Base-by-base conservation (phyloP, 2,113 vertebrate species). In the Perccottus glenii region DNA sequence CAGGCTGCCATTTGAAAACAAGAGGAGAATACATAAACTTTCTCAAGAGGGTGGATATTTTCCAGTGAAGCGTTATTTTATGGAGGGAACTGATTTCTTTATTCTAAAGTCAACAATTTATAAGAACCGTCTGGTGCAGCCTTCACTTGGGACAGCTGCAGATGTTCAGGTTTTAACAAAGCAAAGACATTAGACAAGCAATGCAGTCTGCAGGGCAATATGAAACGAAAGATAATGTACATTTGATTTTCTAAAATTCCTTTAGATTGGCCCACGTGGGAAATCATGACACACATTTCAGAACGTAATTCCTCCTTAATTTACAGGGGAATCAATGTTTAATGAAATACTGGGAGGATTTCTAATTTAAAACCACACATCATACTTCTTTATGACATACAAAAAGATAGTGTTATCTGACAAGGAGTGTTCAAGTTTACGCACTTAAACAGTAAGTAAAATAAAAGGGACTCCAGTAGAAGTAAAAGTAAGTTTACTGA, bases 11-110 rank as follows among this genome's bases (percentile, higher is more conserved):
- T 82, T 75, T 80, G 47, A 78, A 83, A 69, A 61, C 15, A 62
- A 73, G 70, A 80, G 60, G 55, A 71, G 78, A 78, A 82, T 74
- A 75, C 77, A 82, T 75, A 75, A 65, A 81, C 60, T 78, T 75
- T 77, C 50, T n/a, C 70, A 70, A 73, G 75, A 51, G 38, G 71
- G 53, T 64, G 76, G 62, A 69, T 36, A n/a, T 42, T 82, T 50
- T 19, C 12, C 11, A 67, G 60, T 80, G 33, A 32, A 5, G 52
- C 33, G 35, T n/a, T 55, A 5, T 35, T 55, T 15, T 32, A 53
- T 11, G 19, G 48, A 11, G 14, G 38, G 14, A 38, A 16, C 42
- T 14, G 15, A 19, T 58, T 8, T 40, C n/a, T 58, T 58, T 10
- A 16, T 19, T 43, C 56, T 19, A 43, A 19, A 40, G 15, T 58